Conservation (phyloP, 2,113 vertebrate species). For the Vidua chalybeata region DNA sequence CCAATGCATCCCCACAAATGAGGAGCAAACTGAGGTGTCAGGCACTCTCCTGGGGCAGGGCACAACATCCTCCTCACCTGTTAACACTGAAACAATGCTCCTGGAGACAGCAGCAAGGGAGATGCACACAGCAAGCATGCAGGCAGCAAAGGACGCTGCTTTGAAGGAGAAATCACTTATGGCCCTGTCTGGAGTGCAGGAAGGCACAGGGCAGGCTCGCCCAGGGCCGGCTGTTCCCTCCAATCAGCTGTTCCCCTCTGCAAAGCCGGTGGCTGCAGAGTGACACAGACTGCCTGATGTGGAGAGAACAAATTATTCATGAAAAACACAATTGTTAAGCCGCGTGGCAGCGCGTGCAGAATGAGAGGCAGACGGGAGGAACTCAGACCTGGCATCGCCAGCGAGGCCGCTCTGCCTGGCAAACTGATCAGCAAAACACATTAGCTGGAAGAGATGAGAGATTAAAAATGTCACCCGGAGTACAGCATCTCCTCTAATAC, state of each 20-base stretch:
- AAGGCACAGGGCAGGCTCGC: background rate
- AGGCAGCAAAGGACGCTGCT: background rate
- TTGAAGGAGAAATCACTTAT: background rate
- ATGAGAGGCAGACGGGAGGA: conserved; percentile 23
- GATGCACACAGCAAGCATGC: fast-evolving
- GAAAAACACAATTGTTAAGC: conserved; percentile 47
- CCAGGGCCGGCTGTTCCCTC: background rate
- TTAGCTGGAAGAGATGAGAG: conserved; percentile 45
- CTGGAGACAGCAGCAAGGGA: background rate
- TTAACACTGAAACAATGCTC: fast-evolving
- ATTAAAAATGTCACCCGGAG: conserved; percentile 42
- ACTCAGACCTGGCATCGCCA: background rate
- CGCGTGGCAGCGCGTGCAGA: conserved; percentile 12
- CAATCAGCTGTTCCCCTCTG: background rate
- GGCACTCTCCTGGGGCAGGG: background rate
- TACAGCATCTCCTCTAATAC: background rate
- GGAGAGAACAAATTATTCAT: conserved; percentile 55
- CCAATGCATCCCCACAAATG: fast-evolving
- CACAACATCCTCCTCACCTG: background rate
- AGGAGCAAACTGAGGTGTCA: background rate
- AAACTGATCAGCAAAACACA: background rate
- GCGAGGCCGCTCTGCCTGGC: conserved; percentile 7
- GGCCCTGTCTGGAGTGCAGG: background rate
- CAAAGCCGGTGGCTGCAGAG: background rate
- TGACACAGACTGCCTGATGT: conserved; percentile 33